Evolutionary conservation across 2,113 vertebrate genomes (phyloP), one percentile per base, ranked within the genome.

Genomic region (Gnathochromis pfefferi): DNA sequence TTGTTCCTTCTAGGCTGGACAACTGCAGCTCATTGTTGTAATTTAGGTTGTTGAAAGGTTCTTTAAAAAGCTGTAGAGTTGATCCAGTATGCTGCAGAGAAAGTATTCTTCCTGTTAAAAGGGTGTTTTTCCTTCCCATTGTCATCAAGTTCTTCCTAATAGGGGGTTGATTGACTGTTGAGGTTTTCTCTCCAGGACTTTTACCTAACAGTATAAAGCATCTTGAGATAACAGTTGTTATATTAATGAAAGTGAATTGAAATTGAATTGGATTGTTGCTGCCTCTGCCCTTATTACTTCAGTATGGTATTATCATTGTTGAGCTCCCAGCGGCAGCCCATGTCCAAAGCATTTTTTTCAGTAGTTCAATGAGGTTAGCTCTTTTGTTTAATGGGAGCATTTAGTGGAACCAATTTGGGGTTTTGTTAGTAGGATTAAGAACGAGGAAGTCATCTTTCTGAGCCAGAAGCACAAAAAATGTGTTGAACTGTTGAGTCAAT

Each of bases 381-480:
- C 26, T 28, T 75, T 49, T 78, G 26, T 51, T 78, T 78, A 78
- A 4, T n/a, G 73, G 26, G 17, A 51, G 45, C 70, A 12, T 78
- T 78, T 31, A 78, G 42, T 49, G 16, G 70, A 78, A 33, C 73
- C 26, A 78, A 78, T 78, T n/a, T 78, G 16, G 4, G 16, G 26
- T 49, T 49, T 49, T 51, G 73, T n/a, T 33, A 49, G 42, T 78
- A 28, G 45, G 45, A 78, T 78, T 78, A 51, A 78, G 0, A 51
- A 33, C 0, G 3, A 49, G 16, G 26, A 51, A 51, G 45, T 51
- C 26, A n/a, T 78, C 26, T 51, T 78, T 51, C 45, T 78, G 45
- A 31, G 73, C 45, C 73, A 78, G 73, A 78, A 9, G 73, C 45
- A 78, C 45, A 78, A 49, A 49, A 78, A 51, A 51, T 78, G 26